A percentile compares a stretch with the other conserved stretches of the same genome.
Conservation (phyloP, 2,888 invertebrate genomes). For the Melipona beecheii region DNA sequence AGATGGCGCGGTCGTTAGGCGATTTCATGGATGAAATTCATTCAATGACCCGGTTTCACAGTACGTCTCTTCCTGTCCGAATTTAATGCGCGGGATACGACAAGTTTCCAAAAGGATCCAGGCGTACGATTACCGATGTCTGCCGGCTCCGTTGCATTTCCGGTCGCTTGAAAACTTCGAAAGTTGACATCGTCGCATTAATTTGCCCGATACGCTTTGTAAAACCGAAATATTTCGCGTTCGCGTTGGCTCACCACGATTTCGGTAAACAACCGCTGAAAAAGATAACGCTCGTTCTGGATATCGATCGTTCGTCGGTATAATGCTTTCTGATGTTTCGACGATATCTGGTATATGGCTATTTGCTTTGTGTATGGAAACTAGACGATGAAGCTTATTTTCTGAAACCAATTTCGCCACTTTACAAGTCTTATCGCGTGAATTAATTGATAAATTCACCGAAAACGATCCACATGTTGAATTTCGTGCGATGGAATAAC, state of each 20-base stretch:
- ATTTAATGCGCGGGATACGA: slow-evolving; percentile 38
- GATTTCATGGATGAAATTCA: slow-evolving; percentile 45
- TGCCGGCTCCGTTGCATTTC: slow-evolving; percentile 30
- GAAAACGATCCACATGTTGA: no score
- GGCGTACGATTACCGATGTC: no score
- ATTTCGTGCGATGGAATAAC: no score
- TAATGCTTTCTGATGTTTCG: neutral
- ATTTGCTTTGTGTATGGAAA: neutral
- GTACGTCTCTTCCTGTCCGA: slow-evolving; percentile 28
- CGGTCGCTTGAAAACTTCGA: slow-evolving; percentile 44
- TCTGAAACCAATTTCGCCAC: no score
- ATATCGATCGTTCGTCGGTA: slow-evolving; percentile 11
- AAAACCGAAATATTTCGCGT: slow-evolving; percentile 21
- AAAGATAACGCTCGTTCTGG: slow-evolving; percentile 22
- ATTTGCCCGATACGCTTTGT: slow-evolving; percentile 36
- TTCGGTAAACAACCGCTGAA: slow-evolving; percentile 5
- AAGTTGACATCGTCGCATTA: slow-evolving; percentile 41
- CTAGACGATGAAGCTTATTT: neutral
- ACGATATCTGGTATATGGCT: neutral
- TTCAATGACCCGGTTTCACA: slow-evolving; percentile 48
- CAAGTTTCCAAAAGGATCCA: slow-evolving; percentile 20
- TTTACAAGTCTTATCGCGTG: no score
- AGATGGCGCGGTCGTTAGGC: slow-evolving; percentile 16
- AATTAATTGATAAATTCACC: no score
- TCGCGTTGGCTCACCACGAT: neutral